Evolutionary conservation across 2,888 invertebrate genomes (phyloP), one percentile per base, ranked within the genome.

Genomic region (Heliconius sara): DNA sequence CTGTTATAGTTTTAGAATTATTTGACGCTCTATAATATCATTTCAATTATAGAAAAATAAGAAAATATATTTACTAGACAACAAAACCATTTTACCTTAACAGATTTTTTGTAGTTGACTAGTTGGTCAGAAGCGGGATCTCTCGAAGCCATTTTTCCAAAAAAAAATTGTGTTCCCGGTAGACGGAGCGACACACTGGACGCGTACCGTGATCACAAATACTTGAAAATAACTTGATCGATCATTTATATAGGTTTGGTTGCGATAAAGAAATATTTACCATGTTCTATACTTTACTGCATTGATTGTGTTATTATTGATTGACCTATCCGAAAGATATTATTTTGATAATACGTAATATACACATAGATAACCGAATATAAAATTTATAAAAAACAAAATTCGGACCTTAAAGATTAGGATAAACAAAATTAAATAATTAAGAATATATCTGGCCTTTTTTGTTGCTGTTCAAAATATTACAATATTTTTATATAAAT

Each of bases 81-180:
- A 70, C 13, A 47, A 25, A 43, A 25, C 0, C 25, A 43, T 68
- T 43, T 90, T 91, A 97, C 97, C 96, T 96, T 96, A 70, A 96
- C 87, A 73, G 88, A 87, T 85, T 96, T 96, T 89, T 96, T 96
- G 90, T 93, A 97, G 83, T 96, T 94, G 83, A 95, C 93, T 75
- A 97, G 94, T 90, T 97, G 97, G 84, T 97, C 96, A 65, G 96
- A 85, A 43, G 97, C 96, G 72, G 96, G 95, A 84, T 96, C 96
- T 83, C 97, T 95, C 82, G 93, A 92, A 84, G 96, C 88, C 95
- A 95, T 95, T 80, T 84, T 85, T 74, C 79, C 78, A 71, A 34
- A n/a, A 22, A 27, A 72, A 68, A 57, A 22, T 63, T 57, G 47
- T 79, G 65, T 76, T 52, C 27, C 74, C 65, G 60, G 73, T 76